phyloP scores from a whole-genome alignment of 2,113 vertebrate genomes.

The Atherinomorus stipes region DNA sequence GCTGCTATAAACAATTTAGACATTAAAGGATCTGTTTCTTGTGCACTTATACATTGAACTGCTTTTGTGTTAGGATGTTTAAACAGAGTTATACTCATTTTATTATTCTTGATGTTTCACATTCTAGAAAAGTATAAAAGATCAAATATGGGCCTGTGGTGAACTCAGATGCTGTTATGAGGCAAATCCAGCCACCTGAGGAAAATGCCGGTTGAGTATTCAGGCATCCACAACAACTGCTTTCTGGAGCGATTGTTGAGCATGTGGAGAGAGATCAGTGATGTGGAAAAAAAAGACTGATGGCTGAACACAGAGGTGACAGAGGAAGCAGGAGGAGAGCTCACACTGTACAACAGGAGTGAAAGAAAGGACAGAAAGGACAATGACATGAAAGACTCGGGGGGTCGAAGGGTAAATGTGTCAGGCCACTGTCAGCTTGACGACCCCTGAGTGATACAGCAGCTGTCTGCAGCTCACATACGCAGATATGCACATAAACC shows the following conservation, averaged over 20 bases:
- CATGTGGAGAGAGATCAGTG: neutral
- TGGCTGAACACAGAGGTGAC: constrained; percentile 14
- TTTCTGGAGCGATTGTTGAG: neutral
- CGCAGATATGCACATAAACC: constrained; percentile 4
- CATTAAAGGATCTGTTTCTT: no score
- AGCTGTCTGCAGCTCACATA: constrained; percentile 54
- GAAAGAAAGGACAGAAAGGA: constrained; percentile 26
- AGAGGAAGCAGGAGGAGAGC: neutral
- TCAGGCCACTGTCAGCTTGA: constrained; percentile 46
- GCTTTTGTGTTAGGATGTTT: neutral
- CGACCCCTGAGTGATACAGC: constrained; percentile 64
- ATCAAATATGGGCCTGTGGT: neutral
- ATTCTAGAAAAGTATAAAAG: neutral
- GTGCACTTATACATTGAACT: constrained; percentile 2
- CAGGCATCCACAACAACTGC: neutral
- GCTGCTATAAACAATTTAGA: no score
- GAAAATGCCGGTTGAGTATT: neutral
- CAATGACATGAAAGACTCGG: constrained; percentile 37
- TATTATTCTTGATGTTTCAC: neutral
- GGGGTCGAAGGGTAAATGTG: constrained; percentile 48
- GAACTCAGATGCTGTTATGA: neutral
- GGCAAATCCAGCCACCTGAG: neutral
- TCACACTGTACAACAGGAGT: neutral
- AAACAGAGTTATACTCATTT: no score
- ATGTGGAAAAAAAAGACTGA: constrained; percentile 8